phyloP scores from a whole-genome alignment of 2,888 invertebrate genomes.

The Ectemnius lituratus region DNA sequence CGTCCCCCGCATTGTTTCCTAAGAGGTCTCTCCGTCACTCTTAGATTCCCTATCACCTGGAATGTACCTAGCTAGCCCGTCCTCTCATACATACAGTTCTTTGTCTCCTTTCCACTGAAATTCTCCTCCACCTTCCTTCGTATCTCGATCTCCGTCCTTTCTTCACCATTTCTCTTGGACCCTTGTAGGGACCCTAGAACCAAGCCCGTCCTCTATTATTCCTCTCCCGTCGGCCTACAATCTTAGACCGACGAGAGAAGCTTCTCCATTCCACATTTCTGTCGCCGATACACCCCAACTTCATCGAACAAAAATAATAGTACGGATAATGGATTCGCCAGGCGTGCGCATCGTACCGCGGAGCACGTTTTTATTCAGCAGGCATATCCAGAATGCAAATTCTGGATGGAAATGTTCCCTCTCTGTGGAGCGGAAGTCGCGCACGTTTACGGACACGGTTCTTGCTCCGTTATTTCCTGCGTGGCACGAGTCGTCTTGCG shows the following conservation, averaged over 20 bases:
- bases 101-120: conserved; percentile 28
- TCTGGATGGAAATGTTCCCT: conserved; percentile 34
- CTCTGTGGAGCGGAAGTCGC: conserved; percentile 65
- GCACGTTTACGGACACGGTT: conserved; percentile 57
- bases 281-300: conserved; percentile 8
- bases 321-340: conserved; percentile 13
- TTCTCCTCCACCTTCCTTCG: conserved; percentile 5
- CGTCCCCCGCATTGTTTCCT: not conserved
- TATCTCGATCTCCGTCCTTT: not conserved
- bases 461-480: conserved; percentile 73
- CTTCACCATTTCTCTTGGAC: conserved; percentile 21
- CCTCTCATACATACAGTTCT: conserved; percentile 25
- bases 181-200: not conserved
- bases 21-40: conserved; percentile 15
- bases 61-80: conserved; percentile 35
- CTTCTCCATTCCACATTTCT: no score
- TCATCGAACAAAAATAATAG: conserved; percentile 22
- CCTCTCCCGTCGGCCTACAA: not conserved
- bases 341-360: no score
- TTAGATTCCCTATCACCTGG: conserved; percentile 40
- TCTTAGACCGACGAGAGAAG: not conserved
- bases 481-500: conserved; percentile 59
- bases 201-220: not conserved
- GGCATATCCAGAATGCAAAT: conserved; percentile 48
- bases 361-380: not conserved